These are phyloP conservation scores for Lochmaea capreae DNA, from an alignment of 2,888 invertebrate species.

Conservation along the genomic window DNA sequence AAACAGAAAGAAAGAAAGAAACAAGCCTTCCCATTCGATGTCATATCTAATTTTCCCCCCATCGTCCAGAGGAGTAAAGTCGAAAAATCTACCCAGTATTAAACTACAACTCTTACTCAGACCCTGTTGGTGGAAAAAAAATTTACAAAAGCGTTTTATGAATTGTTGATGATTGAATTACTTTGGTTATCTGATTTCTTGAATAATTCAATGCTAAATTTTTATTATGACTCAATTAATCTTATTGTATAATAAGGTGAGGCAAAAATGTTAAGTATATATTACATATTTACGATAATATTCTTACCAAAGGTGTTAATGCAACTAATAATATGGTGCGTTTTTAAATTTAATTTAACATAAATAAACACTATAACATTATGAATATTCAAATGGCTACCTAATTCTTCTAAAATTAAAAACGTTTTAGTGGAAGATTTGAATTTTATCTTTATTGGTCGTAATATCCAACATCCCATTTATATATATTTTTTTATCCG, in stretches of 20 bases:
- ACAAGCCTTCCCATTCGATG: too few species aligned
- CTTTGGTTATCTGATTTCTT: conserved; percentile 35
- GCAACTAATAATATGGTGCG: conserved; percentile 2
- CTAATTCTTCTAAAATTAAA: neutral
- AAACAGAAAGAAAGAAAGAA: too few species aligned
- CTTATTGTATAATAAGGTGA: conserved; percentile 36
- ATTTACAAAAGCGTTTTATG: conserved; percentile 30
- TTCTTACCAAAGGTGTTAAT: conserved; percentile 15
- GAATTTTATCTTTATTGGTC: neutral
- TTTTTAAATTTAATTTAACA: neutral
- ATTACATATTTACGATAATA: conserved; percentile 9
- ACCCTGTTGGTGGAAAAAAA: conserved; percentile 17
- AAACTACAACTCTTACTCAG: too few species aligned
- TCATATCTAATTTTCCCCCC: too few species aligned
- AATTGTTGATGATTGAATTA: conserved; percentile 37
- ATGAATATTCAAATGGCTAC: neutral
- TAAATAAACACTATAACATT: conserved; percentile 1
- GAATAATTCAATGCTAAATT: conserved; percentile 36
- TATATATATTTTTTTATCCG: neutral
- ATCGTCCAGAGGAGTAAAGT: too few species aligned
- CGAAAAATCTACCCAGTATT: too few species aligned
- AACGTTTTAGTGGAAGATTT: neutral
- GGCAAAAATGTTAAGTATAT: conserved; percentile 24
- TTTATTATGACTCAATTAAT: conserved; percentile 32
- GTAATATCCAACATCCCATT: neutral